phyloP scores from a whole-genome alignment of 2,113 vertebrate genomes.

The Anarhynchus alexandrinus region DNA sequence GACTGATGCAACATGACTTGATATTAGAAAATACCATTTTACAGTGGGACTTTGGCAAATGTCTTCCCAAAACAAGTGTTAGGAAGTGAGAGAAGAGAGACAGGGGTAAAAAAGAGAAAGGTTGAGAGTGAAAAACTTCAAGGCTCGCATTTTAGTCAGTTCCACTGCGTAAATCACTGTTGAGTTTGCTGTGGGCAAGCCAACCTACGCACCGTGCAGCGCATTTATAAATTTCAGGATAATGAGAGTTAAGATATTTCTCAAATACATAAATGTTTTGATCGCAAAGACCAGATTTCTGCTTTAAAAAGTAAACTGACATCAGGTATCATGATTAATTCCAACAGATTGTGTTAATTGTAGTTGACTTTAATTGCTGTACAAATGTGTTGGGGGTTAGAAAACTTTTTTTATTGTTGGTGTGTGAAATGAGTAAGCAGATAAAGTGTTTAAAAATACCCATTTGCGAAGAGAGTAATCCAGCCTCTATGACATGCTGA shows the following conservation, averaged over 20 bases:
- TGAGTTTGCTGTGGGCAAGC: slow-evolving; percentile 21
- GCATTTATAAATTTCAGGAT: neutral
- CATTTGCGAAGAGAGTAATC: neutral
- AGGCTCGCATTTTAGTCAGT: neutral
- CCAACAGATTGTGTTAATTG: slow-evolving; percentile 47
- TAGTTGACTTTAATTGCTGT: slow-evolving; percentile 47
- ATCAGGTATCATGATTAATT: slow-evolving; percentile 50
- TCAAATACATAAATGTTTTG: slow-evolving; percentile 38
- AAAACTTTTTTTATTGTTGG: neutral
- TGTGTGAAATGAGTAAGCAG: slow-evolving; percentile 10
- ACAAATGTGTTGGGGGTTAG: slow-evolving; percentile 29
- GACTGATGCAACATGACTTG: slow-evolving; percentile 19
- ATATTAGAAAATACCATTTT: neutral
- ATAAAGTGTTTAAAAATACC: neutral
- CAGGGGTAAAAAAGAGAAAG: neutral
- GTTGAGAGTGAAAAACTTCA: neutral
- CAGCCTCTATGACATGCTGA: neutral
- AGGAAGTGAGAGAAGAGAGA: neutral
- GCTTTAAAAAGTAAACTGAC: slow-evolving; percentile 44
- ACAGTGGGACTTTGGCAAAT: neutral
- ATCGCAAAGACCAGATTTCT: slow-evolving; percentile 22
- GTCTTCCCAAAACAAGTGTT: neutral
- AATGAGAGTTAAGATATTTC: slow-evolving; percentile 34
- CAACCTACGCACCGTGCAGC: neutral
- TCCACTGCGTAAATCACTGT: neutral